phyloP scores from a whole-genome alignment of 2,888 invertebrate genomes.

The Tenthredo distinguenda region DNA sequence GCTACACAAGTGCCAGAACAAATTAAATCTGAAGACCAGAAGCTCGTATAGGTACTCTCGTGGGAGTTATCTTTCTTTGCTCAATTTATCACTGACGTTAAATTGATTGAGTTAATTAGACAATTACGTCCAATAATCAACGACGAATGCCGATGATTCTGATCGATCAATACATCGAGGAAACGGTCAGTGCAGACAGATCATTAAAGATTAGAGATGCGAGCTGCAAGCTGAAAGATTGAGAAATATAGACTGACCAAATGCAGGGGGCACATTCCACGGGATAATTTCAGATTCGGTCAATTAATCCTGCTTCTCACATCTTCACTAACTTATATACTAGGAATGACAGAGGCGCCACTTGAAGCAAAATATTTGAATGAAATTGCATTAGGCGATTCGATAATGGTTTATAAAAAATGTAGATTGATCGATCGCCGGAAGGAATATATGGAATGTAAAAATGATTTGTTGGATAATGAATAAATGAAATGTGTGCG shows the following conservation, averaged over 20 bases:
- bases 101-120: conserved; percentile 27
- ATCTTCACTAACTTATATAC: conserved; percentile 3
- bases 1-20: not conserved
- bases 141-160: not conserved
- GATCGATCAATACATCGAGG: conserved; percentile 10
- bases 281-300: conserved; percentile 10
- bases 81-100: not conserved
- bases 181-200: not conserved
- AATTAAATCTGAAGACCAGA: not conserved
- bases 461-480: not conserved
- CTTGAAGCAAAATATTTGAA: not conserved
- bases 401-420: too few species aligned
- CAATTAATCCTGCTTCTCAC: conserved; percentile 24
- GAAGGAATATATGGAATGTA: not conserved
- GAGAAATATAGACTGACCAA: conserved; percentile 17
- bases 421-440: not conserved
- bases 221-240: not conserved
- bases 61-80: not conserved
- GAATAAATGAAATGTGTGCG: not conserved
- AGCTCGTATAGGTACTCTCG: not conserved
- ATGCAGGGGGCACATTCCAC: conserved; percentile 41
- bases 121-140: conserved; percentile 28
- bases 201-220: not conserved
- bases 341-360: not conserved
- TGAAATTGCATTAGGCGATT: not conserved